Evolutionary conservation across 2,113 vertebrate species (phyloP), one percentile per base, ranked within the genome.

Genomic region (Stegastes partitus): DNA sequence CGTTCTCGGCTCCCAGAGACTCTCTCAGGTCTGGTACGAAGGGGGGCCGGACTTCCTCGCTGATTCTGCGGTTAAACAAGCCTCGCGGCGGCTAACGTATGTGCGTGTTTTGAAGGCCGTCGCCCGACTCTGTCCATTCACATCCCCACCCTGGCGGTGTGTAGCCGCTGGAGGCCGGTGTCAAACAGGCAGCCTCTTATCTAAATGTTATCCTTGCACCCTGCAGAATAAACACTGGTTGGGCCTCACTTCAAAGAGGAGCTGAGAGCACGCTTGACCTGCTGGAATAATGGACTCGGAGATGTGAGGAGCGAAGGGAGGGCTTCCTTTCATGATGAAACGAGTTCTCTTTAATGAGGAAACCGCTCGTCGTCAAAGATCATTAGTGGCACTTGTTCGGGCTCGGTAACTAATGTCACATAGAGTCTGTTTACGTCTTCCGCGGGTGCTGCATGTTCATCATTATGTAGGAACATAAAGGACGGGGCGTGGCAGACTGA

Each of bases 161-260:
- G 51, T 39, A 64, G 56, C 66, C 82, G 49, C 59, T 44, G 62
- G 84, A 70, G 81, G 72, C 80, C 51, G 66, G 42, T 76, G 64
- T 73, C 81, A 54, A 78, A 85, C 73, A 56, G 50, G 59, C 64
- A n/a, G 56, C 21, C 65, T 73, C 78, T 89, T 90, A 87, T 92
- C 87, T 85, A 78, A 87, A 83, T 87, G 74, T 87, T 90, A 80
- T 89, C 65, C 62, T 79, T 59, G 67, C 83, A 70, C 78, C 78
- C 64, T 85, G 54, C 83, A 83, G 67, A 83, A 63, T 73, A 88
- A 89, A 93, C 85, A 84, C 49, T 68, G 45, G 55, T 57, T n/a
- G 61, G 74, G n/a, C 47, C 15, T 25, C n/a, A 45, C 75, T 83
- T 90, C 80, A 88, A 90, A 91, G 89, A 26, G 19, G 15, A 26